Percentiles rank a stretch among this genome's conserved stretches.
Evolutionary conservation across 53 echinoderm and acorn worm genomes (phyloP).

Genomic region (Henricia sp.): DNA sequence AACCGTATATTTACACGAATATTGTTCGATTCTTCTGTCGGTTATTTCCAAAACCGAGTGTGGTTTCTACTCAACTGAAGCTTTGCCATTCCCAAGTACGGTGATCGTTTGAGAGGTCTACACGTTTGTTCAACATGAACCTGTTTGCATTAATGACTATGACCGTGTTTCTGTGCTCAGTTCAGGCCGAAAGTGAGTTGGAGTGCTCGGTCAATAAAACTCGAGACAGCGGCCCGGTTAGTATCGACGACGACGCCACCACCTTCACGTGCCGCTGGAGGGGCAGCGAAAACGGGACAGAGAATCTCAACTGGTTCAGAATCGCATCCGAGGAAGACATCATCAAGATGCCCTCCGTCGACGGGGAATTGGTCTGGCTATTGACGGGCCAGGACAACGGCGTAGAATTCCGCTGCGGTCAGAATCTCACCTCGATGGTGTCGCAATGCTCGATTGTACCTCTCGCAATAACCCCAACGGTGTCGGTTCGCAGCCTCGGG

Average conservation of each 20-base stretch:
- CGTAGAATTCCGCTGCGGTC: constrained; percentile 38
- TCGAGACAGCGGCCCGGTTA: background rate
- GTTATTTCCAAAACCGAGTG: too few relatives aligned
- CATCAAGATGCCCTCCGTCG: background rate
- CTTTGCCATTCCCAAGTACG: too few relatives aligned
- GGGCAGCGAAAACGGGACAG: background rate
- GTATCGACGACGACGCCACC: background rate
- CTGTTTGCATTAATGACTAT: too few relatives aligned
- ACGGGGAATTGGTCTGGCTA: constrained; percentile 20
- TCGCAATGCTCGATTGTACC: constrained; percentile 11
- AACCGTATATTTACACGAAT: too few relatives aligned
- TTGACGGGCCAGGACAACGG: constrained; percentile 29
- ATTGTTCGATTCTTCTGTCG: too few relatives aligned
- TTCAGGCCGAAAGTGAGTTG: background rate
- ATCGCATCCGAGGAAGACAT: background rate
- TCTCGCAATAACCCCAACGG: background rate
- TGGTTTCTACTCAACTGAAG: too few relatives aligned
- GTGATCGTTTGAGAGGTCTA: too few relatives aligned
- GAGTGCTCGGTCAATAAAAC: background rate
- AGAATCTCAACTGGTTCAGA: constrained; percentile 14
- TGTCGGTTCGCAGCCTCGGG: background rate
- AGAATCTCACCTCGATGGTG: background rate
- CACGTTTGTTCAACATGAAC: too few relatives aligned
- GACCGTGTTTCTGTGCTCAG: too few relatives aligned
- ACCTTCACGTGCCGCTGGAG: constrained; percentile 13